A percentile compares a stretch with the other conserved stretches of the same genome.
Conservation (phyloP, 92 coral and sea anemone genomes). For the Palythoa grandiflora region DNA sequence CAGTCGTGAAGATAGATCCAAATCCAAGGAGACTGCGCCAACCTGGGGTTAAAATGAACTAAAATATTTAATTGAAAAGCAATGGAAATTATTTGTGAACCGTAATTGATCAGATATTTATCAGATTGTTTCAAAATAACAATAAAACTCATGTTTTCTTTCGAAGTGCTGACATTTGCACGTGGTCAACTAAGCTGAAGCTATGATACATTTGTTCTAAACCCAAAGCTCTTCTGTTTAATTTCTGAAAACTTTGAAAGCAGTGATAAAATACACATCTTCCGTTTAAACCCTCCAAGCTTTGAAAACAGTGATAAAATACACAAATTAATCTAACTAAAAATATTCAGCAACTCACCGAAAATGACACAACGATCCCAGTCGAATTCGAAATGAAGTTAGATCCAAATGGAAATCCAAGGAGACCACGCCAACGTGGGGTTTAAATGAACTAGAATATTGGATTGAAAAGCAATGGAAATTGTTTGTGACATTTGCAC, state of each 20-base stretch:
- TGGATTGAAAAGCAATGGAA: no score
- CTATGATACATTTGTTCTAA: background rate
- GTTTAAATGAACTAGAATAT: no score
- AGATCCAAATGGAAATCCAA: no score
- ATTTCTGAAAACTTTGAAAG: background rate
- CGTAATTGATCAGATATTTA: background rate
- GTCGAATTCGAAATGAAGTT: no score
- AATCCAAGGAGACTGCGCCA: background rate
- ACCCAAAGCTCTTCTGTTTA: background rate
- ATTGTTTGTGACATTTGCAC: no score
- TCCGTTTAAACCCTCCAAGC: constrained; percentile 6
- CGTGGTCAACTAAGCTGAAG: constrained; percentile 9
- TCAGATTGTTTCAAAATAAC: background rate
- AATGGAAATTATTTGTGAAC: constrained; percentile 2
- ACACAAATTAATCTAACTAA: no score
- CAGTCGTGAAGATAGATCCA: background rate
- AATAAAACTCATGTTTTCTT: background rate
- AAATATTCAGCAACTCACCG: no score
- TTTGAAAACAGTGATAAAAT: no score
- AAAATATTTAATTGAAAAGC: background rate
- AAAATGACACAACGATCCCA: no score
- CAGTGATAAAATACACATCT: constrained; percentile 3
- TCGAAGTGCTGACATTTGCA: background rate
- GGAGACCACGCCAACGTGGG: no score
- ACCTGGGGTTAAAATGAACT: background rate